These are phyloP conservation scores for Pyrochroa serraticornis DNA, from an alignment of 2,888 invertebrate species.

Conservation along the genomic window DNA sequence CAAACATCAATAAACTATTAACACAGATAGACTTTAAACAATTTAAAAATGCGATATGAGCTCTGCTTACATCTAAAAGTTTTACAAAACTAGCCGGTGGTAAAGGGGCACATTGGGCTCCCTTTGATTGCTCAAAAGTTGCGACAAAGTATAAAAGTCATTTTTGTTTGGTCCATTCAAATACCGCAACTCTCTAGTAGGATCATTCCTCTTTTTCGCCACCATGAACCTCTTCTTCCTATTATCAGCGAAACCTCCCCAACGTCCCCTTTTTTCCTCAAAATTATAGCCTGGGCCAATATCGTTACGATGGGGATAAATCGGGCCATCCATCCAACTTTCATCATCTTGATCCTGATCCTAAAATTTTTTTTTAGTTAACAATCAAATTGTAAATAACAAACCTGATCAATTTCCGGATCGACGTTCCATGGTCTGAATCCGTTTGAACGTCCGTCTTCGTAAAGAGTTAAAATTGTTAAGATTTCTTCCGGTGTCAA, in stretches of 20 bases:
- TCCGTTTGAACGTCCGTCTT: slow-evolving; percentile 60
- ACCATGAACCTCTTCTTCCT: slow-evolving; percentile 67
- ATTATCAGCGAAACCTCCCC: slow-evolving; percentile 45
- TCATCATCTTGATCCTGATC: slow-evolving; percentile 64
- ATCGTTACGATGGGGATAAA: slow-evolving; percentile 60
- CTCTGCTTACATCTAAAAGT: slow-evolving; percentile 25
- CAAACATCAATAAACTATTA: slow-evolving; percentile 35
- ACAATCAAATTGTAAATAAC: slow-evolving; percentile 51
- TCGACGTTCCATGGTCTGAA: slow-evolving; percentile 61
- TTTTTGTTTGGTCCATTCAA: slow-evolving; percentile 59
- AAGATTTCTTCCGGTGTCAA: slow-evolving; percentile 68
- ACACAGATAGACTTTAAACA: slow-evolving; percentile 35
- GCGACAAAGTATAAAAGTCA: slow-evolving; percentile 66
- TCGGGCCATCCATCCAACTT: slow-evolving; percentile 66
- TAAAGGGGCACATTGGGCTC: slow-evolving; percentile 66
- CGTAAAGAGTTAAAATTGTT: slow-evolving; percentile 66
- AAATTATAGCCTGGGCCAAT: slow-evolving; percentile 43
- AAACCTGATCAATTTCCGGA: slow-evolving; percentile 55
- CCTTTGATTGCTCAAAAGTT: slow-evolving; percentile 60
- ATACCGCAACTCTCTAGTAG: slow-evolving; percentile 54
- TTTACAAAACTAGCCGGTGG: slow-evolving; percentile 67
- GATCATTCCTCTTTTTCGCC: slow-evolving; percentile 61
- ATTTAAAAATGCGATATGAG: slow-evolving; percentile 28
- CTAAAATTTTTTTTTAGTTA: slow-evolving; percentile 49
- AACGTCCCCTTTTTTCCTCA: slow-evolving; percentile 42